These are phyloP conservation scores for Cantharis flavilabris DNA, from an alignment of 2,888 invertebrate genomes.

Conservation along the genomic window DNA sequence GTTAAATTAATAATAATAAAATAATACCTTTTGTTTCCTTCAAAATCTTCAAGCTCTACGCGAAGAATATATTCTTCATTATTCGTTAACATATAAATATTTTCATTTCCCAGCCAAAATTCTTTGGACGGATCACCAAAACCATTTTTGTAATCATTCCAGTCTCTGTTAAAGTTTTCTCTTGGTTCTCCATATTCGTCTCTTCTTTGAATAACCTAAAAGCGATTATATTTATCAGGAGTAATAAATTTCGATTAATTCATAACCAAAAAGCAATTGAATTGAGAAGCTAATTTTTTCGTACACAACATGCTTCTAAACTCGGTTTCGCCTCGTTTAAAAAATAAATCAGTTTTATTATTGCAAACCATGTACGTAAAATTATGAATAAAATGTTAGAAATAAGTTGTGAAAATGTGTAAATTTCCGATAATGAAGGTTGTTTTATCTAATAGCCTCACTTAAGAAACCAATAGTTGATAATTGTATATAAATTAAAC, in stretches of 20 bases:
- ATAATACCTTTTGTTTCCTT: slow-evolving; percentile 83
- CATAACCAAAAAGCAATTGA: too few relatives aligned
- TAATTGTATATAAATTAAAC: not conserved
- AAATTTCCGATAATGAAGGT: not conserved
- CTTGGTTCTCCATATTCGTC: slow-evolving; percentile 87
- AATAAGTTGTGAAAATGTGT: not conserved
- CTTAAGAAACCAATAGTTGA: not conserved
- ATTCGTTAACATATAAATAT: slow-evolving; percentile 91
- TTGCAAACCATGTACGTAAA: not conserved
- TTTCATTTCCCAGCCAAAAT: slow-evolving; percentile 92
- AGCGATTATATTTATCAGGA: not conserved
- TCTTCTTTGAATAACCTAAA: slow-evolving; percentile 84
- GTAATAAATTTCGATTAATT: too few relatives aligned
- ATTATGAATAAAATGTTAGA: not conserved
- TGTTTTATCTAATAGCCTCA: not conserved
- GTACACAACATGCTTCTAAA: too few relatives aligned
- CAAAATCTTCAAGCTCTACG: slow-evolving; percentile 89
- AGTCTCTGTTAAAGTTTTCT: slow-evolving; percentile 90
- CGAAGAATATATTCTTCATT: slow-evolving; percentile 87
- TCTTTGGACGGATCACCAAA: slow-evolving; percentile 89
- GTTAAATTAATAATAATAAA: not conserved
- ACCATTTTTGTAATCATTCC: slow-evolving; percentile 92
- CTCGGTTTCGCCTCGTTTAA: too few relatives aligned
- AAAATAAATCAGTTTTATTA: too few relatives aligned
- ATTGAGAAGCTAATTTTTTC: too few relatives aligned